phyloP scores from a whole-genome alignment of 2,888 invertebrate genomes.

The Metallyticus violacea region DNA sequence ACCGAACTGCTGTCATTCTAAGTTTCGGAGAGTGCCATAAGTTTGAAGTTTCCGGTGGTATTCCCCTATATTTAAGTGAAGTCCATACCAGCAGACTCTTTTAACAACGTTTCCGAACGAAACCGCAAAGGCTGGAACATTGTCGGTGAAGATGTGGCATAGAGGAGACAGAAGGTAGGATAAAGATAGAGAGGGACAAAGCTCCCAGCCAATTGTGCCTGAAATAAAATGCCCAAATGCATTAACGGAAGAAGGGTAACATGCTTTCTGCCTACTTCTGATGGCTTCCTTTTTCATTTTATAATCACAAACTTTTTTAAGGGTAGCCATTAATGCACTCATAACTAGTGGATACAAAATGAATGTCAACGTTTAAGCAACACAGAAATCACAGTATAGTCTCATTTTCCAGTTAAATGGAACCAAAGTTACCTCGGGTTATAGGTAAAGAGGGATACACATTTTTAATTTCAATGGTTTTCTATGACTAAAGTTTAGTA shows the following conservation, averaged over 20 bases:
- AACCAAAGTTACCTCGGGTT: too few species aligned
- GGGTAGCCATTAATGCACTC: too few species aligned
- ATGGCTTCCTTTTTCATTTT: too few species aligned
- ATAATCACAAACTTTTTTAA: too few species aligned
- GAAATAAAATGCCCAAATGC: background rate
- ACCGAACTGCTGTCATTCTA: slow-evolving; percentile 11
- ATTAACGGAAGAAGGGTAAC: background rate
- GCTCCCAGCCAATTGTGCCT: background rate
- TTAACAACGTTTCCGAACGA: background rate
- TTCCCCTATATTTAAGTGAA: slow-evolving; percentile 1
- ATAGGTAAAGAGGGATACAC: too few species aligned
- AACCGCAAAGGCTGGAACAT: background rate
- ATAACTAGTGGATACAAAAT: too few species aligned
- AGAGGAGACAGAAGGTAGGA: background rate
- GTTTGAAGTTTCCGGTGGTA: slow-evolving; percentile 24
- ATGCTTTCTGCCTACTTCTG: background rate
- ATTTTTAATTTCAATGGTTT: too few species aligned
- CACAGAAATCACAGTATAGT: too few species aligned
- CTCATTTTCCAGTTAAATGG: too few species aligned
- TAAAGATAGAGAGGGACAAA: background rate
- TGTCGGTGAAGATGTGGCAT: background rate
- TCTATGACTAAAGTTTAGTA: too few species aligned
- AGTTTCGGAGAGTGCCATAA: slow-evolving; percentile 21
- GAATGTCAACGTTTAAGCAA: too few species aligned
- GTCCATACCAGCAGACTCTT: background rate